Evolutionary conservation across 2,113 vertebrate species (phyloP), one percentile per base, ranked within the genome.

Genomic region (Caloenas nicobarica): DNA sequence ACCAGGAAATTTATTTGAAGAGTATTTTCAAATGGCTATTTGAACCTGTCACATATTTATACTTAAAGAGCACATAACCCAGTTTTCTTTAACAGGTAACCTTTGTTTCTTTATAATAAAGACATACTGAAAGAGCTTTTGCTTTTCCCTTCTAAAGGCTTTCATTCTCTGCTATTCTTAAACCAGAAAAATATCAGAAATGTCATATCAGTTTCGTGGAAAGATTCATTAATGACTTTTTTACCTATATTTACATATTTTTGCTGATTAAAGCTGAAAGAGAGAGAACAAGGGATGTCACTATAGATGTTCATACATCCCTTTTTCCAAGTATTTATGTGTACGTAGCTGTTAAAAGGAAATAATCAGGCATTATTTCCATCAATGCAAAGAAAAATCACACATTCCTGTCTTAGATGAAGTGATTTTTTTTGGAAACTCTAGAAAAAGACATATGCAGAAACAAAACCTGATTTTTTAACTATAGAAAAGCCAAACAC

Each of bases 1-100:
- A 72, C 18, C 29, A 72, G 53, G 22, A 78, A 90, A 90, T 81
- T 71, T 91, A 9, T 93, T 94, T 93, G 82, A 94, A 96, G 65
- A 68, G 33, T 88, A 70, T 86, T 96, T 96, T 84, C 80, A 92
- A 94, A 84, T 86, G 57, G 33, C 9, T 92, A 84, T 91, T 83
- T 93, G 74, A 94, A 89, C 65, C 56, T 81, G 14, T 50, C 76
- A 68, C 31, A 48, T 88, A 71, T 81, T 88, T 88, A 78, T 93
- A 78, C 46, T 88, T 91, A 78, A 83, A 94, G 40, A 88, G 34
- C n/a, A 65, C 24, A 72, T 42, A 91, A 78, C 51, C n/a, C 42
- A 81, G n/a, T 83, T 93, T 93, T 88, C 21, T 77, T 68, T 81
- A 88, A 71, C 6, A 22, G 31, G 16, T 53, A 83, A 64, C 53